These are phyloP conservation scores for Abramis brama DNA, from an alignment of 2,113 vertebrate species.

Conservation along the genomic window DNA sequence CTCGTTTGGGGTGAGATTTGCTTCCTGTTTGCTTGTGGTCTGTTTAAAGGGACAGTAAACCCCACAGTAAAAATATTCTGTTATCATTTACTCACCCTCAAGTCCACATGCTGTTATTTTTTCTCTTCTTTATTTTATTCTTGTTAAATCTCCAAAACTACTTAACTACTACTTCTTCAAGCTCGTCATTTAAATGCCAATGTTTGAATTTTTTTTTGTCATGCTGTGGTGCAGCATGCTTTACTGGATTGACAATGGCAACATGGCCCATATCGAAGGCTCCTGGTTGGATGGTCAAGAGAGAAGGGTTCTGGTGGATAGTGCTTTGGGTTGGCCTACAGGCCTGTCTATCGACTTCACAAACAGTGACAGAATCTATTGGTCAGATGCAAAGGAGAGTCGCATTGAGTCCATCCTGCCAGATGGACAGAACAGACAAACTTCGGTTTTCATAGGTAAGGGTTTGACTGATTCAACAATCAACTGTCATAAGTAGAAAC, in stretches of 20 bases:
- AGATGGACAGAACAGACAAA: slow-evolving; percentile 85
- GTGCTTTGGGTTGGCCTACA: slow-evolving; percentile 93
- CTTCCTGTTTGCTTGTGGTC: neutral
- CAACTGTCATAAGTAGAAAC: neutral
- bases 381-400: slow-evolving; percentile 97
- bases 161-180: neutral
- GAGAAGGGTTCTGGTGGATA: slow-evolving; percentile 80
- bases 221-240: slow-evolving; percentile 77
- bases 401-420: slow-evolving; percentile 88
- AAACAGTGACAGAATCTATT: slow-evolving; percentile 91
- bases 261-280: slow-evolving; percentile 88
- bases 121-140: neutral
- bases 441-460: slow-evolving; percentile 41
- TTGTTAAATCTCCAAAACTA: neutral
- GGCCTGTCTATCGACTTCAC: slow-evolving; percentile 92
- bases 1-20: slow-evolving; percentile 83
- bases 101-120: neutral
- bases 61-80: neutral
- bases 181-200: neutral
- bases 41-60: neutral
- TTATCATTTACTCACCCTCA: neutral
- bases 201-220: neutral
- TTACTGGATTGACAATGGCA: slow-evolving; percentile 98
- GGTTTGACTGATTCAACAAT: neutral
- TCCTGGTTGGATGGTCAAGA: slow-evolving; percentile 97